A percentile compares a stretch with the other conserved stretches of the same genome.
phyloP scores from a whole-genome alignment of 2,797 vertebrate genomes.

The Labroides dimidiatus region DNA sequence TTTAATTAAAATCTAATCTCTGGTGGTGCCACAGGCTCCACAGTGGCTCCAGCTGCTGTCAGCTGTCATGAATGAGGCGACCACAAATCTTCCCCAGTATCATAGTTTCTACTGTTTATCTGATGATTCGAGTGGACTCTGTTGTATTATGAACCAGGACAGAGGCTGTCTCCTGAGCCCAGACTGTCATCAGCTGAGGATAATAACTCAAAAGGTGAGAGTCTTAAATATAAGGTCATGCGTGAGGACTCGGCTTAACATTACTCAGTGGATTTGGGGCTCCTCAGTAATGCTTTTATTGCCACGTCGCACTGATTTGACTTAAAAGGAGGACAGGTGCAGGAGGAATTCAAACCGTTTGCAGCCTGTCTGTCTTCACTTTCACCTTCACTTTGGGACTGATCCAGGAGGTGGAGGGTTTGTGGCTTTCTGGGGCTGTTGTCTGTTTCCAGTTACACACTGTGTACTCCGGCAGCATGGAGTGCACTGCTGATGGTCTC shows the following conservation, averaged over 20 bases:
- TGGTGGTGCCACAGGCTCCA: not conserved
- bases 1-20: constrained; percentile 8
- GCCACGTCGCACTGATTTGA: constrained; percentile 32
- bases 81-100: not conserved
- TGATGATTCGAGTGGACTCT: constrained; percentile 8
- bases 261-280: constrained; percentile 46
- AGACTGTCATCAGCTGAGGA: not conserved
- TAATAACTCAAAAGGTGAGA: constrained; percentile 26
- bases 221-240: constrained; percentile 22
- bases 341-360: constrained; percentile 55
- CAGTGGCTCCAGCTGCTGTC: constrained; percentile 19
- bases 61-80: constrained; percentile 5
- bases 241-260: constrained; percentile 34
- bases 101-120: not conserved
- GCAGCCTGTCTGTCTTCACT: constrained; percentile 43
- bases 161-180: constrained; percentile 1
- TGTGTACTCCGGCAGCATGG: constrained; percentile 15
- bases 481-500: constrained; percentile 24
- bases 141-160: constrained; percentile 2
- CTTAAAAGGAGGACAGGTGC: constrained; percentile 59
- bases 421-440: constrained; percentile 12
- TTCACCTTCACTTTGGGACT: constrained; percentile 24
- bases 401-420: constrained; percentile 20
- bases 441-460: constrained; percentile 57
- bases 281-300: constrained; percentile 39